Evolutionary conservation across 2,888 invertebrate genomes (phyloP).

Genomic region (Axea sp.): DNA sequence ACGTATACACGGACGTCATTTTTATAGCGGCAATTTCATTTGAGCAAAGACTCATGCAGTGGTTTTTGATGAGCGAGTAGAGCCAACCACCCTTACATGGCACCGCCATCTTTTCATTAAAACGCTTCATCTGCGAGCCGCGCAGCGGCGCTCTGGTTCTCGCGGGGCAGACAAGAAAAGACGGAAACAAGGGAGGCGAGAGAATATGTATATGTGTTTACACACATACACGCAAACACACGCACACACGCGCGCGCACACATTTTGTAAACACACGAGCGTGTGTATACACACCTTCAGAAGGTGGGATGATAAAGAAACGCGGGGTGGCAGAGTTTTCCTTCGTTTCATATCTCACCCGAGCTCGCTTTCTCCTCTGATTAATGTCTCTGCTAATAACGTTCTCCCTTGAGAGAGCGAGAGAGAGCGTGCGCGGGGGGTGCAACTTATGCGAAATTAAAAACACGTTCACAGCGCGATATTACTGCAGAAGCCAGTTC

Average conservation of each 20-base stretch:
- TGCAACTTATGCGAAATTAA: constrained; percentile 78
- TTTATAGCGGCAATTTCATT: constrained; percentile 79
- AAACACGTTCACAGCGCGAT: constrained; percentile 68
- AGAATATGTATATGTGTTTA: constrained; percentile 68
- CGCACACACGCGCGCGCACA: constrained; percentile 34
- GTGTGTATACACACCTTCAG: constrained; percentile 28
- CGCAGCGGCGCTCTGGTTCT: constrained; percentile 66
- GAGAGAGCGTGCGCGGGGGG: constrained; percentile 53
- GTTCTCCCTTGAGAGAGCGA: constrained; percentile 71
- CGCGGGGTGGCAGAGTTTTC: constrained; percentile 61
- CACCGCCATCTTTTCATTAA: constrained; percentile 78
- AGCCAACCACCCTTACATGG: constrained; percentile 53
- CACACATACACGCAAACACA: constrained; percentile 22
- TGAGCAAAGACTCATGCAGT: constrained; percentile 78
- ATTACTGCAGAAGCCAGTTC: constrained; percentile 32
- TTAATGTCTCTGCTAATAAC: constrained; percentile 79
- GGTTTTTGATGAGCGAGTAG: constrained; percentile 76
- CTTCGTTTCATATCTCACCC: constrained; percentile 70
- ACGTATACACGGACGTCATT: constrained; percentile 77
- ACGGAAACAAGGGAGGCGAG: constrained; percentile 29
- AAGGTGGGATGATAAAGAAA: constrained; percentile 26
- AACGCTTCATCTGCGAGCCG: constrained; percentile 74
- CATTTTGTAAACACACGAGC: constrained; percentile 29
- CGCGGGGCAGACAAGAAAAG: constrained; percentile 32
- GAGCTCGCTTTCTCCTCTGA: constrained; percentile 62